Evolutionary conservation across 2,888 invertebrate species (phyloP).

Genomic region (Agapostemon virescens): DNA sequence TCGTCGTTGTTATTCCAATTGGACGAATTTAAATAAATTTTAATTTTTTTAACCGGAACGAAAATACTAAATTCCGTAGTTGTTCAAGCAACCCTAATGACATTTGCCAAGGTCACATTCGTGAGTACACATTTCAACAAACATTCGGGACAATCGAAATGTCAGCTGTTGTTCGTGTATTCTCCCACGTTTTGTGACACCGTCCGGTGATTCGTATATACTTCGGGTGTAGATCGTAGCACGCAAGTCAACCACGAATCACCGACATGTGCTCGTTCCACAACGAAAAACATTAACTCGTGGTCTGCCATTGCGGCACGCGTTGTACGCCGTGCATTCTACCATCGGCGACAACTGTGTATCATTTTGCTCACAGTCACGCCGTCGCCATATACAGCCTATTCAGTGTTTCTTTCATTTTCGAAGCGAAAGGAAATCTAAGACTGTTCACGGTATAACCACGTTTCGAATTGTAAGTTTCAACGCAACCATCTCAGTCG

Average conservation of each 20-base stretch:
- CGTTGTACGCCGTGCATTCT: conserved; percentile 40
- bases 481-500: conserved; percentile 10
- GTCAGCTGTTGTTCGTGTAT: conserved; percentile 12
- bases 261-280: conserved; percentile 31
- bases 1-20: no score
- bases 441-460: conserved; percentile 26
- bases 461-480: conserved; percentile 47
- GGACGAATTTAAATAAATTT: background rate
- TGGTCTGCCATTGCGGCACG: conserved; percentile 40
- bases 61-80: background rate
- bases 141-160: conserved; percentile 12
- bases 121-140: background rate
- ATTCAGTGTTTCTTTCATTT: conserved; percentile 33
- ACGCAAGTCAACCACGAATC: conserved; percentile 55
- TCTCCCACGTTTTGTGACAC: conserved; percentile 6
- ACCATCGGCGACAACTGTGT: conserved; percentile 24
- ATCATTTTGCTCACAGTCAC: conserved; percentile 25
- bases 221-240: conserved; percentile 31
- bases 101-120: background rate
- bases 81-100: background rate
- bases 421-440: conserved; percentile 39
- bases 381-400: conserved; percentile 12
- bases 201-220: conserved; percentile 15
- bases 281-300: conserved; percentile 53
- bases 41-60: background rate